Evolutionary conservation across 2,797 vertebrate species (phyloP).

Genomic region (Lacerta viridis): DNA sequence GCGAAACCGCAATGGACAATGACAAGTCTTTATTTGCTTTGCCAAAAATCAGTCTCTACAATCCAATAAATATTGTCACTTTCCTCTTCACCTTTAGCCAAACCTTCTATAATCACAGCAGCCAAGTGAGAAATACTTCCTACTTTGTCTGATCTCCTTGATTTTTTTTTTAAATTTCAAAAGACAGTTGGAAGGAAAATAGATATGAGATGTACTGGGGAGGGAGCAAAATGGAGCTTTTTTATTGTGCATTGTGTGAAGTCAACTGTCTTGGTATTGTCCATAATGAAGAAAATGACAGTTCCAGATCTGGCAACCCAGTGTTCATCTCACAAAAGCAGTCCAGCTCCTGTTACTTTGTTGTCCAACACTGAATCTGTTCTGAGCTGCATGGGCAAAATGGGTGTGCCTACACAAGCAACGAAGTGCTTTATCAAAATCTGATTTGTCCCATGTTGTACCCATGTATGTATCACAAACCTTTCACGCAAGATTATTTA

Average conservation of each 20-base stretch:
- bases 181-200: conserved; percentile 32
- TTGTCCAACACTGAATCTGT: conserved; percentile 42
- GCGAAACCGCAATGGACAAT: conserved; percentile 36
- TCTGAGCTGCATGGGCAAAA: conserved; percentile 50
- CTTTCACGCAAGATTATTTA: conserved; percentile 53
- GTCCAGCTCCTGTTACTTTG: conserved; percentile 7
- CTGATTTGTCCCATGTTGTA: conserved; percentile 10
- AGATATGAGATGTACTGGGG: not conserved
- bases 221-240: conserved; percentile 42
- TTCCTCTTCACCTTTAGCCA: conserved; percentile 56
- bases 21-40: conserved; percentile 63
- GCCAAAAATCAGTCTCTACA: conserved; percentile 54
- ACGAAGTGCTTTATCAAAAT: conserved; percentile 67
- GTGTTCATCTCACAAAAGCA: not conserved
- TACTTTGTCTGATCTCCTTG: conserved; percentile 36
- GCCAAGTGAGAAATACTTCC: conserved; percentile 61
- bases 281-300: not conserved
- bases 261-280: not conserved
- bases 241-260: not conserved
- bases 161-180: conserved; percentile 12
- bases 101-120: conserved; percentile 65
- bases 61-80: conserved; percentile 57
- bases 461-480: conserved; percentile 39
- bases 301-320: not conserved
- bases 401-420: conserved; percentile 7